A percentile compares a stretch with the other conserved stretches of the same genome.
These are phyloP conservation scores for Porites lobata DNA, from an alignment of 92 coral and sea anemone genomes.

Conservation along the genomic window DNA sequence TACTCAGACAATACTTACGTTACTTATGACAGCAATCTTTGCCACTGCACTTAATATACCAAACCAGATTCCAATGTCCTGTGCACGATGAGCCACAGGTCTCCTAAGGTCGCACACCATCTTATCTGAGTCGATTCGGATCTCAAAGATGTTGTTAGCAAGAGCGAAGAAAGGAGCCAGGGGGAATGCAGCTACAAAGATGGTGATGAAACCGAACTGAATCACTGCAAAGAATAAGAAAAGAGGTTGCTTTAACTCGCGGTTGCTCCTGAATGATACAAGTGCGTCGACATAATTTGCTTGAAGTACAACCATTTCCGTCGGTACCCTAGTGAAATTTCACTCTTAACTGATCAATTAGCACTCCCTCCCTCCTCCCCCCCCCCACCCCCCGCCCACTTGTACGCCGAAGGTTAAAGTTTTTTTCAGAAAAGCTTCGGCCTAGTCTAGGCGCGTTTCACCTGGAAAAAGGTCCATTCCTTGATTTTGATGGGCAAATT, in stretches of 20 bases:
- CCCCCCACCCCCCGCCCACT: no score
- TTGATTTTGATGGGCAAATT: no score
- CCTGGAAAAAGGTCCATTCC: no score
- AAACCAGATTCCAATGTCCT: constrained; percentile 98
- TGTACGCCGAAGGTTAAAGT: no score
- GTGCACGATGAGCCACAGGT: constrained; percentile 96
- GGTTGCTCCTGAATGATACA: no score
- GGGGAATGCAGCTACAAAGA: constrained; percentile 99
- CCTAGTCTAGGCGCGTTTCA: no score
- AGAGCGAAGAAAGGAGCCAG: constrained; percentile 98
- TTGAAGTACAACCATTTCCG: no score
- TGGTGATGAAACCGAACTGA: constrained; percentile 99
- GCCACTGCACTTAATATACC: constrained; percentile 91
- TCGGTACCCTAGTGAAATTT: no score
- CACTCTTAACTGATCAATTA: no score
- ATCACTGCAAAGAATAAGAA: constrained; percentile 64
- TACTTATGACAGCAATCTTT: constrained; percentile 95
- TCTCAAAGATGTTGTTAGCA: constrained; percentile 98
- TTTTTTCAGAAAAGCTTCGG: no score
- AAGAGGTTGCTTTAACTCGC: background rate
- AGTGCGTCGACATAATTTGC: no score
- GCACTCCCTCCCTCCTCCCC: no score
- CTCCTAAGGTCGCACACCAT: constrained; percentile 95
- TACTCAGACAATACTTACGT: constrained; percentile 71
- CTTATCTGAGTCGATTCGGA: constrained; percentile 97